Evolutionary conservation across 37 sponge, comb jelly and placozoan species (phyloP).

Genomic region (Geodia barretti): DNA sequence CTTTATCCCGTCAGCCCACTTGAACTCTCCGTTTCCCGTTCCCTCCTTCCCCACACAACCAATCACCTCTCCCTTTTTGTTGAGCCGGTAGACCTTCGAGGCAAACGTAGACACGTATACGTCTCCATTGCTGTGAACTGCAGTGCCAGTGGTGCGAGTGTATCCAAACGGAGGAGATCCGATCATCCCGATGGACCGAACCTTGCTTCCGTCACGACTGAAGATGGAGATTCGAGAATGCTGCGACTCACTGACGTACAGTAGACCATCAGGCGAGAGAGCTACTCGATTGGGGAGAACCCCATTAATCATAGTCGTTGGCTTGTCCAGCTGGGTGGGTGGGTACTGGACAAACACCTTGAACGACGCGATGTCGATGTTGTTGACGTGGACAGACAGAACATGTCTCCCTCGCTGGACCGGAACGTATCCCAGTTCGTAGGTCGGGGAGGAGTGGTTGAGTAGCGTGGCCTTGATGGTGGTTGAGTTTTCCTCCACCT

Average conservation of each 20-base stretch:
- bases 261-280: background rate
- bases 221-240: background rate
- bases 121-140: background rate
- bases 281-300: background rate
- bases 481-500: background rate
- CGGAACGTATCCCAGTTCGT: background rate
- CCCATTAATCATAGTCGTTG: background rate
- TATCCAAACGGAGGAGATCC: background rate
- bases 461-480: conserved; percentile 2
- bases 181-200: background rate
- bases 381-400: conserved; percentile 9
- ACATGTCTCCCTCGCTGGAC: background rate
- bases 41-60: background rate
- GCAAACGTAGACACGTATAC: background rate
- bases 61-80: background rate
- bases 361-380: conserved; percentile 4
- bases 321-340: conserved; percentile 11
- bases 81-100: background rate
- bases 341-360: conserved; percentile 3
- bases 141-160: background rate
- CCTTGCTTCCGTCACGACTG: background rate
- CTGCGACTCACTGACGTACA: background rate
- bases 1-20: background rate
- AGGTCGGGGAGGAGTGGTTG: background rate
- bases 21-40: conserved; percentile 1